Evolutionary conservation across 92 coral and sea anemone species (phyloP), one percentile per base, ranked within the genome.

Genomic region (Bergia sp.): DNA sequence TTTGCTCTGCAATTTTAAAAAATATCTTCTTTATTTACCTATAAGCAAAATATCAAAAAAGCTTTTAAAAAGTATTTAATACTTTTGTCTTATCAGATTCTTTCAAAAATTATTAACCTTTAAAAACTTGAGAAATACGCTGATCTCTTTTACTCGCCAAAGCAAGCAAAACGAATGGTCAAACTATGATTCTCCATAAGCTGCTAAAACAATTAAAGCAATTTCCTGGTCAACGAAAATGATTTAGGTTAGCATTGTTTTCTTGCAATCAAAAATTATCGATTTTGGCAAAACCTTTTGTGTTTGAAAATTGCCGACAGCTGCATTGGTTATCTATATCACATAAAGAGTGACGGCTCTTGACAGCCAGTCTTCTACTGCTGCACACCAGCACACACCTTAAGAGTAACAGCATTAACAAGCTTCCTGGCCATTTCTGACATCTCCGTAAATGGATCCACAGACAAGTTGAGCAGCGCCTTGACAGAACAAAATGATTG

Each of bases 381-480:
- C 4, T 47, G n/a, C n/a, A n/a, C n/a, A n/a, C n/a, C 2, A 4
- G 15, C 5, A 9, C 87, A 29, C 81, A 96, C 99, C 98, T 96
- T 96, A 21, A 96, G 83, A 20, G 98, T 96, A 23, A 96, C 91
- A 4, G 90, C 87, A 72, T 96, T 96, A 16, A 94, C 98, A 18
- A 96, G 93, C 81, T 94, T 95, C 65, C 92, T 95, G 43, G 99
- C 99, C 38, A 94, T 89, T 44, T 95, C 94, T 23, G 93, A 92
- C 81, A 96, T 95, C 67, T 90, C 89, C n/a, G 94, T 92, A 80
- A 91, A 94, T 23, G 99, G 99, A 69, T 96, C 99, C 73, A 91
- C 94, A 6, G 99, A 96, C 80, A 96, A 88, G 78, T 95, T 96
- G 44, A 96, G 94, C 82, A 96, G 91, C 37, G 96, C 93, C 99